These are phyloP conservation scores for Eurystomus glaucurus DNA, from an alignment of 2,797 vertebrate species.

Conservation along the genomic window DNA sequence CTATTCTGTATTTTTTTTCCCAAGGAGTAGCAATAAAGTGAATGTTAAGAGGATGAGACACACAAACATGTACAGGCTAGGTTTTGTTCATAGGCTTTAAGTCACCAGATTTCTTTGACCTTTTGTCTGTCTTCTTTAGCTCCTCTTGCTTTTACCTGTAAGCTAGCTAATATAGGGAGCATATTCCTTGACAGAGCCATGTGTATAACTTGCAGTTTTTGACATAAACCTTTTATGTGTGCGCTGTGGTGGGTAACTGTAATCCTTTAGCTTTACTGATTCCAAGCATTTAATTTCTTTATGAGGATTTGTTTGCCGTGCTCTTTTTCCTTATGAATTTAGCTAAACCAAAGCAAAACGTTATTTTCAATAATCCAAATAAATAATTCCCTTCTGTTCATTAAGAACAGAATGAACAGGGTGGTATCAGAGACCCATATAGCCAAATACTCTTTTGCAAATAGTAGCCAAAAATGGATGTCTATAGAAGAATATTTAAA, in stretches of 20 bases:
- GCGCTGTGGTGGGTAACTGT: not conserved
- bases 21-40: not conserved
- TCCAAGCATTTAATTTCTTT: not conserved
- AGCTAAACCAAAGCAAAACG: not conserved
- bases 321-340: not conserved
- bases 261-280: not conserved
- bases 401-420: not conserved
- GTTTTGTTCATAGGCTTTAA: not conserved
- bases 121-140: not conserved
- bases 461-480: not conserved
- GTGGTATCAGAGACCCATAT: not conserved
- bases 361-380: not conserved
- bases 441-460: not conserved
- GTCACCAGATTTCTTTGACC: accelerated
- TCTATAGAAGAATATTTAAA: not conserved
- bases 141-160: not conserved
- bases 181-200: not conserved
- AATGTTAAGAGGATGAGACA: not conserved
- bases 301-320: not conserved
- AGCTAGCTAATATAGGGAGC: not conserved
- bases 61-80: accelerated
- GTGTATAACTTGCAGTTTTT: not conserved
- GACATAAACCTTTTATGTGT: not conserved
- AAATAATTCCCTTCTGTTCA: not conserved
- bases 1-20: not conserved